Base-by-base conservation (phyloP, 1,140 invertebrate species). In the Phenacoccus solenopsis region DNA sequence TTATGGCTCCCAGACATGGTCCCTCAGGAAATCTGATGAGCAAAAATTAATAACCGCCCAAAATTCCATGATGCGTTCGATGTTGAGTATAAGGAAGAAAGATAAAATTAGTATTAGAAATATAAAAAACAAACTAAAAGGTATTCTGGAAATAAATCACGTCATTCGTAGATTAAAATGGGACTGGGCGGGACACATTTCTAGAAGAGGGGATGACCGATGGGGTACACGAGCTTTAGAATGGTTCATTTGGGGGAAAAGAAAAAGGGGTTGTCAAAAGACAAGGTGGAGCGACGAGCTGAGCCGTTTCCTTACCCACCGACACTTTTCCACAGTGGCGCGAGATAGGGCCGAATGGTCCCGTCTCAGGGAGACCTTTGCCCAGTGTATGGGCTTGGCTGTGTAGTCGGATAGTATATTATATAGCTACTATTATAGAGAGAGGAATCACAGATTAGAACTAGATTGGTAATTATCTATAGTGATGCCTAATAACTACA, bases 171-270 rank as follows among this genome's bases (percentile, higher is more conserved):
- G 22, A n/a, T 13, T 64, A 24, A 72, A 72, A 68, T 72, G 72
- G 72, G 38, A 71, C 22, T 73, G 72, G 72, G 72, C 70, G 21
- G 72, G 72, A 1, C 70, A 73, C 38, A 30, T 71, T 2, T 21
- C 30, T 0, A 69, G 70, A 22, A 69, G 24, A 49, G 16, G 49
- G 1, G 67, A 68, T 21, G 27, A 69, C 2, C 59, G 70, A 32
- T 71, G 67, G 64, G 67, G 28, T 1, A 30, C 61, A 20, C 28
- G 16, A 56, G 30, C 13, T 70, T 71, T 21, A n/a, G n/a, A n/a
- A n/a, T 70, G 70, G 68, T 4, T 35, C 22, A 24, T 28, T 13
- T 13, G 13, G 1, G 61, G 64, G 13, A 59, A 35, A 7, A 49
- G 72, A 64, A 71, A 38, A 59, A 61, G n/a, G 64, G 72, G 72